Conservation (phyloP, 2,797 vertebrate genomes). For the Selene dorsalis region DNA sequence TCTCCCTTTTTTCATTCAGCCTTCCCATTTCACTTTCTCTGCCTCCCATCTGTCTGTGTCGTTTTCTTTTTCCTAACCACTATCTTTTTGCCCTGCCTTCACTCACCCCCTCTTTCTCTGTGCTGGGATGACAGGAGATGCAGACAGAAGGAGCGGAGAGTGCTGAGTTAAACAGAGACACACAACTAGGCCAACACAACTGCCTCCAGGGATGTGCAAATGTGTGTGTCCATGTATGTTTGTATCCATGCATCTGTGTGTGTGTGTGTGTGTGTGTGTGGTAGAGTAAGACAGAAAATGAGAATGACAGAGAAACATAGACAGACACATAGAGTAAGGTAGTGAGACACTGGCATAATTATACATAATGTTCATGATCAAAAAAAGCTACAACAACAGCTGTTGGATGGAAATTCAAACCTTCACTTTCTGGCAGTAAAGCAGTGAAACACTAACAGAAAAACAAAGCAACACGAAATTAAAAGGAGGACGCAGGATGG, state of each 20-base stretch:
- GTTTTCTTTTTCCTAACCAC: conserved; percentile 7
- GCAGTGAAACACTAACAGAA: neutral
- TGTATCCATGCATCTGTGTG: conserved; percentile 38
- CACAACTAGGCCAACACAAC: conserved; percentile 78
- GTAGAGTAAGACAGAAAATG: conserved; percentile 44
- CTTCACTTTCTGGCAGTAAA: conserved; percentile 11
- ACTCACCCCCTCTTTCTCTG: conserved; percentile 46
- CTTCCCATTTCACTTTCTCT: neutral
- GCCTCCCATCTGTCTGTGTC: neutral
- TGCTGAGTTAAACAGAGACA: conserved; percentile 75
- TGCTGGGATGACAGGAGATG: conserved; percentile 62
- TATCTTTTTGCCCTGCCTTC: conserved; percentile 36
- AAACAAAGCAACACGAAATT: neutral
- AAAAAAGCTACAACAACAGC: conserved; percentile 23
- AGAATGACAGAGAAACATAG: conserved; percentile 39
- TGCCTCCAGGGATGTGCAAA: conserved; percentile 71
- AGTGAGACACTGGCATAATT: conserved; percentile 46
- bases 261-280: conserved; percentile 34
- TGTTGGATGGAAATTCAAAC: conserved; percentile 3
- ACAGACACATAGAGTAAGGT: conserved; percentile 43
- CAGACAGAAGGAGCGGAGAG: conserved; percentile 66
- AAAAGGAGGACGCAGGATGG: conserved; percentile 5
- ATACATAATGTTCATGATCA: conserved; percentile 43
- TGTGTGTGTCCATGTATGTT: conserved; percentile 44
- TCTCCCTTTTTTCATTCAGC: neutral